Evolutionary conservation across 2,888 invertebrate genomes (phyloP).

Genomic region (Strigamia maritima): DNA sequence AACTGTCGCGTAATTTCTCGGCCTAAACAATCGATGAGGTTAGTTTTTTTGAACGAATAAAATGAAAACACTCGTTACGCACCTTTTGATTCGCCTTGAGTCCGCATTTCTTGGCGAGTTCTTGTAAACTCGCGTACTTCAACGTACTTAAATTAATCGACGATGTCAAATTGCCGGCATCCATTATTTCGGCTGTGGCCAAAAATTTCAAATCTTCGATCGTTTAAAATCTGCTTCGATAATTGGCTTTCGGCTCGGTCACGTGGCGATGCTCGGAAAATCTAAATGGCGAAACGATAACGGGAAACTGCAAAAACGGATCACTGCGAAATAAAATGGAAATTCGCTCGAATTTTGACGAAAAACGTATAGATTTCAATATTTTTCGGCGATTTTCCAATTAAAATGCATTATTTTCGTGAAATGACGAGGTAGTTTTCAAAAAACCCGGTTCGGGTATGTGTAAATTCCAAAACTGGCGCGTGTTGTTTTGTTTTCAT

Average conservation of each 20-base stretch:
- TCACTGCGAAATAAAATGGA: not conserved
- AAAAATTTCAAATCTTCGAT: slow-evolving; percentile 11
- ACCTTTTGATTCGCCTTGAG: not conserved
- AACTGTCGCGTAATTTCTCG: not conserved
- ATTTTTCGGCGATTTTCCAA: no score
- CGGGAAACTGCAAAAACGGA: not conserved
- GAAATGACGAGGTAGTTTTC: not conserved
- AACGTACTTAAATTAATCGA: not conserved
- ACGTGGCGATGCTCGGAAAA: not conserved
- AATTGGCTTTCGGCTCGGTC: not conserved
- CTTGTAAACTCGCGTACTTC: not conserved
- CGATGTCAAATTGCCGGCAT: not conserved
- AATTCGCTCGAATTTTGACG: no score
- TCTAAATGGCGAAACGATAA: not conserved
- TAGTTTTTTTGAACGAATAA: not conserved
- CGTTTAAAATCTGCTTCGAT: not conserved
- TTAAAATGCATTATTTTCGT: no score
- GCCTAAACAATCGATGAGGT: not conserved
- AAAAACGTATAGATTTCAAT: no score
- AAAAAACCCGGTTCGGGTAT: not conserved
- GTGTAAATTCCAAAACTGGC: not conserved
- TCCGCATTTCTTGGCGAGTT: not conserved
- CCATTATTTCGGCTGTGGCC: not conserved
- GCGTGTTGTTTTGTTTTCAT: not conserved
- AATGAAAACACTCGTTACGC: not conserved